Evolutionary conservation across 2,888 invertebrate species (phyloP).

Genomic region (Stenotaenia linearis): DNA sequence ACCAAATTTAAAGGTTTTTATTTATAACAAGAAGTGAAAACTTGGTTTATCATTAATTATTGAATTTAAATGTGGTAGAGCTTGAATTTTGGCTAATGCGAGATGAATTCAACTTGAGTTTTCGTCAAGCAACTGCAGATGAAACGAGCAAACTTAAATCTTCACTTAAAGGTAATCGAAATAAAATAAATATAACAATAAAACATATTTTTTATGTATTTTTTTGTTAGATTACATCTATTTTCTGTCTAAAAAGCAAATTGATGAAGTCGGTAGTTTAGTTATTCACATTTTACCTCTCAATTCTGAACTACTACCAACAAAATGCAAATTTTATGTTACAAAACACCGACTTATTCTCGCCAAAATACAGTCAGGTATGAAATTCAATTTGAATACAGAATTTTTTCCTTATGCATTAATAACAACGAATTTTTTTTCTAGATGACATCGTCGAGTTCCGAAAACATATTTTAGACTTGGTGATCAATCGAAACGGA

Average conservation of each 20-base stretch:
- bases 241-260: neutral
- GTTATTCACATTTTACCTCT: neutral
- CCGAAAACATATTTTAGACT: neutral
- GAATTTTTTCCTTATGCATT: no score
- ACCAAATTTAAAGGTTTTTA: neutral
- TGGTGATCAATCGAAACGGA: neutral
- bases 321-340: neutral
- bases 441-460: neutral
- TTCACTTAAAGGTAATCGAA: neutral
- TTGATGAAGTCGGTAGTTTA: neutral
- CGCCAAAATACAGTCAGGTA: neutral
- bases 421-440: no score
- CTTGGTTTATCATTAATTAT: neutral
- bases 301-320: neutral
- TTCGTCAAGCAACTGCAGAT: neutral
- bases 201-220: neutral
- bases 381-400: no score
- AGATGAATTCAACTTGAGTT: neutral
- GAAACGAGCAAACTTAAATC: neutral
- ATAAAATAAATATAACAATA: neutral
- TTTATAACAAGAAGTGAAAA: neutral
- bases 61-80: neutral
- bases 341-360: neutral
- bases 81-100: neutral
- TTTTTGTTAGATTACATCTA: neutral